Conservation (phyloP, 2,797 vertebrate genomes). For the Myotis pilosus region DNA sequence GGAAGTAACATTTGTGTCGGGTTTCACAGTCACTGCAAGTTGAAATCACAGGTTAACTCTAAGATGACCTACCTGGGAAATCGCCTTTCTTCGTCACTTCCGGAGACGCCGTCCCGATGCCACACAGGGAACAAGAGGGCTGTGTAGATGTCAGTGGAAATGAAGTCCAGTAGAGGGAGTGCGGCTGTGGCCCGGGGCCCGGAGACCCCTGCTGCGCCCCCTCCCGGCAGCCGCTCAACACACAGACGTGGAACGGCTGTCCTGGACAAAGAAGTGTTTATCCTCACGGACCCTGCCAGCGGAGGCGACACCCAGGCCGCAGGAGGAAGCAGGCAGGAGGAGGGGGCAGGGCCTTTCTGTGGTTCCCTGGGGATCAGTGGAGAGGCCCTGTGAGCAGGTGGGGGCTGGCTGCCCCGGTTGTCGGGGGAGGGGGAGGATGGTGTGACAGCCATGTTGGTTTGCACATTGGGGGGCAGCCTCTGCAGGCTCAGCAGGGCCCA, state of each 20-base stretch:
- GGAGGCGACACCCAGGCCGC: neutral
- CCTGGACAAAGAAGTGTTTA: neutral
- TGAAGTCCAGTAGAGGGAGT: neutral
- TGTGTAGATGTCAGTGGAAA: neutral
- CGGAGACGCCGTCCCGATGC: fast-evolving
- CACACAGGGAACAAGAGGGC: too few species aligned
- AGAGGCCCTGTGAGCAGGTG: neutral
- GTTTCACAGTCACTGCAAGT: neutral
- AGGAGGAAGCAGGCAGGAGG: fast-evolving
- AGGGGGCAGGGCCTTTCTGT: fast-evolving
- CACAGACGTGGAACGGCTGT: too few species aligned
- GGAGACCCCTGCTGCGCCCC: too few species aligned
- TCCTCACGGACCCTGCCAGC: neutral
- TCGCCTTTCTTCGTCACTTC: neutral
- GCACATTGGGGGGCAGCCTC: fast-evolving
- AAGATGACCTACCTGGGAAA: neutral
- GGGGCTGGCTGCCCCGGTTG: neutral
- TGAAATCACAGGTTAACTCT: fast-evolving
- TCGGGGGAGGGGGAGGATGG: fast-evolving
- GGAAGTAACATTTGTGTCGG: neutral
- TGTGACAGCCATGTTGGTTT: neutral
- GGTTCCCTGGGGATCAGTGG: neutral
- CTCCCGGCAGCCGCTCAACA: too few species aligned
- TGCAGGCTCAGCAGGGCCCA: neutral
- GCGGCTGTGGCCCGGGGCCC: too few species aligned